Conservation (phyloP, 2,797 vertebrate genomes). For the Chromobotia macracanthus region DNA sequence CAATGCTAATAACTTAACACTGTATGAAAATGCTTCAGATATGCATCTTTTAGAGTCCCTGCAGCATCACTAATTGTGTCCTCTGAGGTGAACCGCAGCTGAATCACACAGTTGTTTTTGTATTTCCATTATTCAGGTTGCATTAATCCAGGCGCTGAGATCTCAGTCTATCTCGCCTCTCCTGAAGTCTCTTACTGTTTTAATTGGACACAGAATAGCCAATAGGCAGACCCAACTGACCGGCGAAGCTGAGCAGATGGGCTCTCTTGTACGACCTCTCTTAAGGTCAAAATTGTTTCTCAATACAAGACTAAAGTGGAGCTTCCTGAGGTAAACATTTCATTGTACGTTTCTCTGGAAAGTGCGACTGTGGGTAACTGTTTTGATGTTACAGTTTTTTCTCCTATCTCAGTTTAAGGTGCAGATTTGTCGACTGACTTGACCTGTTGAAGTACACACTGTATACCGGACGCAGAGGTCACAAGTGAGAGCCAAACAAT, state of each 20-base stretch:
- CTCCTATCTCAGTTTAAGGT: not conserved
- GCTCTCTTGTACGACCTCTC: constrained; percentile 30
- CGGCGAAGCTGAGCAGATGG: constrained; percentile 62
- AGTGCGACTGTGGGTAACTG: not conserved
- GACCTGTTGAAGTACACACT: too few relatives aligned
- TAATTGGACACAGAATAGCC: constrained; percentile 71
- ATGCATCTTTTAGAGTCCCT: not conserved
- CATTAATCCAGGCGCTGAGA: constrained; percentile 41
- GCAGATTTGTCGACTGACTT: not conserved
- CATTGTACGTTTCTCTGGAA: constrained; percentile 53
- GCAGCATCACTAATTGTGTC: not conserved
- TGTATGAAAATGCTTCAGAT: not conserved
- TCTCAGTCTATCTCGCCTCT: constrained; percentile 55
- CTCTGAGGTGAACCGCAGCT: not conserved
- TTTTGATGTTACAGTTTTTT: not conserved
- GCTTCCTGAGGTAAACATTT: constrained; percentile 58
- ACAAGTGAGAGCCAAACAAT: too few relatives aligned
- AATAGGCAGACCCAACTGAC: constrained; percentile 66
- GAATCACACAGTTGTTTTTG: not conserved
- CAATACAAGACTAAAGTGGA: constrained; percentile 63
- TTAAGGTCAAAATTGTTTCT: constrained; percentile 57
- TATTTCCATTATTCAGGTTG: not conserved
- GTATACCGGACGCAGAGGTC: too few relatives aligned
- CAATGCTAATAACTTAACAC: not conserved
- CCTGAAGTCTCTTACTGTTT: constrained; percentile 63